Evolutionary conservation across 2,888 invertebrate genomes (phyloP).

Genomic region (Tetragnatha montana): DNA sequence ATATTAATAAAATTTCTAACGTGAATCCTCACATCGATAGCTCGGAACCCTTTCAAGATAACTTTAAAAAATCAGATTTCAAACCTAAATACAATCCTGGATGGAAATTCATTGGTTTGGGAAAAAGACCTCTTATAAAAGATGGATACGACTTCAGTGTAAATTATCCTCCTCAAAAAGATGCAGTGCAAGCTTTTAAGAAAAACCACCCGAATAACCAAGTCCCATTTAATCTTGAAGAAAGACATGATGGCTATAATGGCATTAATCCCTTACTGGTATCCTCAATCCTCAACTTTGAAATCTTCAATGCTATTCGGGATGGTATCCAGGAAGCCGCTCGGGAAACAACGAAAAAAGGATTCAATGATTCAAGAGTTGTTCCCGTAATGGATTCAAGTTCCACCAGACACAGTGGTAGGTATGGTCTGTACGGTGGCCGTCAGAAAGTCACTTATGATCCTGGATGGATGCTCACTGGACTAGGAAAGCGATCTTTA

Average conservation of each 20-base stretch:
- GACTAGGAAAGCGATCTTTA: slow-evolving; percentile 54
- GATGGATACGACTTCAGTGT: background rate
- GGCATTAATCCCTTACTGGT: slow-evolving; percentile 38
- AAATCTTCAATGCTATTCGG: slow-evolving; percentile 56
- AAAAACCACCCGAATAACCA: background rate
- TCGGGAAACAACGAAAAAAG: slow-evolving; percentile 46
- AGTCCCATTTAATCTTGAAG: background rate
- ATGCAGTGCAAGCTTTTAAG: background rate
- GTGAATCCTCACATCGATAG: background rate
- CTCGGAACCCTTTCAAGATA: background rate
- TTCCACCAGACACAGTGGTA: slow-evolving; percentile 9
- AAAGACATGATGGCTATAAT: background rate
- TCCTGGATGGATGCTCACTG: slow-evolving; percentile 68
- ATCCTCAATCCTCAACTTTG: slow-evolving; percentile 58
- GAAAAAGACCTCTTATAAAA: slow-evolving; percentile 52
- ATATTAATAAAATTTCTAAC: background rate
- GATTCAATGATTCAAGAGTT: slow-evolving; percentile 1
- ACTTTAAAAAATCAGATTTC: slow-evolving; percentile 46
- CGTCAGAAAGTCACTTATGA: slow-evolving; percentile 58
- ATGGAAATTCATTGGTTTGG: slow-evolving; percentile 67
- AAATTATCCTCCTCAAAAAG: background rate
- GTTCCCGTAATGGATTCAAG: slow-evolving; percentile 4
- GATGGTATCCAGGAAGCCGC: slow-evolving; percentile 45
- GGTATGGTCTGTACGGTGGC: slow-evolving; percentile 9
- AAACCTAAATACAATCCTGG: slow-evolving; percentile 68